Conservation (phyloP, 2,888 invertebrate species). For the Clostera curtula region DNA sequence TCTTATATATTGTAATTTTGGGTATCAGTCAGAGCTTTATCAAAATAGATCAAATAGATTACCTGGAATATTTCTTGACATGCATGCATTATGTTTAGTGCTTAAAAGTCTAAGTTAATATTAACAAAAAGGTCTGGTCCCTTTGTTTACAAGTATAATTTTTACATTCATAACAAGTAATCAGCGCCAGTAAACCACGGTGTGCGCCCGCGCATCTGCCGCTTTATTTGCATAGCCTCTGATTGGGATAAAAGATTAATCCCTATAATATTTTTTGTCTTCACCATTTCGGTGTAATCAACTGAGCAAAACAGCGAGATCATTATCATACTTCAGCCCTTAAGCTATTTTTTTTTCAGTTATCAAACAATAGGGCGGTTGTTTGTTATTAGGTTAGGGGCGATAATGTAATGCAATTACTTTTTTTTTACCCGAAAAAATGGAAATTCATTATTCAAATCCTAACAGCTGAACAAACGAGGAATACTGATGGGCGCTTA, state of each 20-base stretch:
- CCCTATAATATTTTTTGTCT: constrained; percentile 70
- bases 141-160: no score
- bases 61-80: no score
- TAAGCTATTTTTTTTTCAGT: constrained; percentile 72
- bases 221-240: constrained; percentile 62
- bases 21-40: no score
- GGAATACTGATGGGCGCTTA: constrained; percentile 47
- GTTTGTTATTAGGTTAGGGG: constrained; percentile 72
- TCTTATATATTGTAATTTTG: no score
- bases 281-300: constrained; percentile 71
- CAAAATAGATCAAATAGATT: no score
- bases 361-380: constrained; percentile 68
- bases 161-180: constrained; percentile 2
- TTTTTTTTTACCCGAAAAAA: constrained; percentile 55
- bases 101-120: no score
- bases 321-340: constrained; percentile 73
- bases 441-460: constrained; percentile 68
- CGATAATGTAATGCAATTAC: constrained; percentile 73
- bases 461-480: constrained; percentile 66
- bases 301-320: constrained; percentile 61
- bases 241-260: constrained; percentile 71
- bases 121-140: no score
- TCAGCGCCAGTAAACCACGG: constrained; percentile 49
- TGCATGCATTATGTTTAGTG: no score
- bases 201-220: constrained; percentile 51